phyloP scores from a whole-genome alignment of 2,888 invertebrate genomes.

The Cephus sareptanus region DNA sequence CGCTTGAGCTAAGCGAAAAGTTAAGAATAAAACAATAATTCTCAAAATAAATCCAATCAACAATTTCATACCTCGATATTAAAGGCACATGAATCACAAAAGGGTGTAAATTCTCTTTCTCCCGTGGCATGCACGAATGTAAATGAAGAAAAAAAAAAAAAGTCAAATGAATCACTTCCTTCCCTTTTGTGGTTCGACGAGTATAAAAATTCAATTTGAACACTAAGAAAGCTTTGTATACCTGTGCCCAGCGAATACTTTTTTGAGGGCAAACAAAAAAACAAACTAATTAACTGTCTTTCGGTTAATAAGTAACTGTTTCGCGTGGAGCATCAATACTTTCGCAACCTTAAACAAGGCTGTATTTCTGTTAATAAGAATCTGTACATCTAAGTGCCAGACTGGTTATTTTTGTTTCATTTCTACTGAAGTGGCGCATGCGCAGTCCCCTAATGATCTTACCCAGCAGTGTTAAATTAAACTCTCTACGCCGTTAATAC shows the following conservation, averaged over 20 bases:
- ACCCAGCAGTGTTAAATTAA: background rate
- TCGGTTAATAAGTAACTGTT: background rate
- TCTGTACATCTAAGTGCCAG: background rate
- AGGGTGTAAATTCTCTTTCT: slow-evolving; percentile 25
- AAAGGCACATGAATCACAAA: slow-evolving; percentile 44
- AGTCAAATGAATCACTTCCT: background rate
- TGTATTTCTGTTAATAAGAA: background rate
- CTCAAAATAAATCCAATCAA: slow-evolving; percentile 11
- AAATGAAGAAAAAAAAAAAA: background rate
- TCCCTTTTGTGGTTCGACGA: slow-evolving; percentile 38
- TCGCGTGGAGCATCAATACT: background rate
- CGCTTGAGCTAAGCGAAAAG: background rate
- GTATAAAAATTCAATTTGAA: slow-evolving; percentile 52
- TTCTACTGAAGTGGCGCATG: background rate
- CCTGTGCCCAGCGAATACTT: background rate
- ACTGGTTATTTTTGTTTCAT: background rate
- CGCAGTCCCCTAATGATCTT: background rate
- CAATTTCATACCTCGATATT: slow-evolving; percentile 14
- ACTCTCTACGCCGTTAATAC: slow-evolving; percentile 7
- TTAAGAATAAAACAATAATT: background rate
- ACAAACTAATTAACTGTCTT: background rate
- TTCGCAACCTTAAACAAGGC: background rate
- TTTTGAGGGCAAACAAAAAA: background rate
- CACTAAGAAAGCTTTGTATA: slow-evolving; percentile 10
- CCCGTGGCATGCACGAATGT: slow-evolving; percentile 12